Evolutionary conservation across 2,888 invertebrate species (phyloP), one percentile per base, ranked within the genome.

Genomic region (Rhingia campestris): DNA sequence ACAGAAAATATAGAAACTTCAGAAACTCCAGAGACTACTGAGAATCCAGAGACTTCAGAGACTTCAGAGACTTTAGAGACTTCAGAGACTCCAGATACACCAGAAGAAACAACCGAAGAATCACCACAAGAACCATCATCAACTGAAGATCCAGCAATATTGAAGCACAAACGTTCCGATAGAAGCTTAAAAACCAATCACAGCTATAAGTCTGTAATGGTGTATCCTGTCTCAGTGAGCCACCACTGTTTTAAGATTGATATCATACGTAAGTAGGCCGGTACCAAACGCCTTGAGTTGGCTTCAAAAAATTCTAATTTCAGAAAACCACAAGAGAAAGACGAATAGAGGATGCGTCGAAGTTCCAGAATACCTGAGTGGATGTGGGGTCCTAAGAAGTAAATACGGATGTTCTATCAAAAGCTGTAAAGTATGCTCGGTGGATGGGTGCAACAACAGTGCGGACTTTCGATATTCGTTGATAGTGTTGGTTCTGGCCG

Each of bases 321-420:
- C 56, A 74, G 74, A 58, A 5, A 33, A 66, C 22, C 3, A 56
- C 45, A 73, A 54, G 12, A 37, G 32, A 1, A 79, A 67, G 54
- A 35, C 56, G 32, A 22, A 22, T 2, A 22, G 22, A 22, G 22
- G 22, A 22, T 22, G 22, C 22, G 22, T 22, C 22, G 22, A 22
- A 22, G 22, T 22, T 22, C 22, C 22, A 22, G 22, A 22, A 22
- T 22, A 22, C 22, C 22, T 22, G 22, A 22, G 22, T 22, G 22
- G 22, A 2, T 22, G 22, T 22, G 22, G 22, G 22, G 22, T 22
- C 22, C 22, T 22, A 2, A 1, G 22, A 22, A 22, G 22, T 22
- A 22, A 22, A 22, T 22, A 22, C 22, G 22, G 22, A 2, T 22
- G 22, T 22, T 22, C 22, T 22, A 22, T 22, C 22, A 22, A 22